A percentile compares a stretch with the other conserved stretches of the same genome.
Conservation (phyloP, 2,888 invertebrate genomes). For the Pachycephus smyrnensis region DNA sequence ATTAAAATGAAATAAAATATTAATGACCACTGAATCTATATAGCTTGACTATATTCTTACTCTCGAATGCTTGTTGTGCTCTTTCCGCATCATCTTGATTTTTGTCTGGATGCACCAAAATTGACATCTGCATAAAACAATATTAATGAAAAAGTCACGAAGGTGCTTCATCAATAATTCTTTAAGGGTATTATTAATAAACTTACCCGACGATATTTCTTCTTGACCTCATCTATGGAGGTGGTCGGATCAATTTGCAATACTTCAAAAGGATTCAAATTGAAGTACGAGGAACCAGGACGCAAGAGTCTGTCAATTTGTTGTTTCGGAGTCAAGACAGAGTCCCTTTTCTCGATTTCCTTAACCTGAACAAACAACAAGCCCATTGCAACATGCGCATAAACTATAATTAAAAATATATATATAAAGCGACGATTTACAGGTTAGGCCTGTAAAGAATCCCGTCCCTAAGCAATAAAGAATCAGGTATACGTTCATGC, state of each 20-base stretch:
- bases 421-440: slow-evolving; percentile 25
- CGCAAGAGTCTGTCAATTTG: slow-evolving; percentile 96
- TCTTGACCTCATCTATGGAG: slow-evolving; percentile 92
- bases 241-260: slow-evolving; percentile 92
- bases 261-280: slow-evolving; percentile 96
- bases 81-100: slow-evolving; percentile 96
- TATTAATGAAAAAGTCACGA: slow-evolving; percentile 13
- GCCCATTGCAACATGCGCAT: background rate
- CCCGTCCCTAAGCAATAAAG: background rate
- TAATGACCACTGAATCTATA: background rate
- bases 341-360: slow-evolving; percentile 97
- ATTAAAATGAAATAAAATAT: slow-evolving; percentile 1
- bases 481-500: background rate
- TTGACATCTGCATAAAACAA: slow-evolving; percentile 77
- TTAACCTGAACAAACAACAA: slow-evolving; percentile 80
- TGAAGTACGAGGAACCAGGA: slow-evolving; percentile 98
- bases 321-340: slow-evolving; percentile 95
- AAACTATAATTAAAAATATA: slow-evolving; percentile 20
- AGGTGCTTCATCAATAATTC: background rate
- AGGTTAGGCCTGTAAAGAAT: slow-evolving; percentile 28
- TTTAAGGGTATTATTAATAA: slow-evolving; percentile 5
- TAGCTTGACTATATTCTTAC: slow-evolving; percentile 48
- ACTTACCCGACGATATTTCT: slow-evolving; percentile 88
- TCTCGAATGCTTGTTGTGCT: slow-evolving; percentile 93
- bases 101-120: slow-evolving; percentile 99